Conservation (phyloP, 2,888 invertebrate species). For the Caenorhabditis plicata region DNA sequence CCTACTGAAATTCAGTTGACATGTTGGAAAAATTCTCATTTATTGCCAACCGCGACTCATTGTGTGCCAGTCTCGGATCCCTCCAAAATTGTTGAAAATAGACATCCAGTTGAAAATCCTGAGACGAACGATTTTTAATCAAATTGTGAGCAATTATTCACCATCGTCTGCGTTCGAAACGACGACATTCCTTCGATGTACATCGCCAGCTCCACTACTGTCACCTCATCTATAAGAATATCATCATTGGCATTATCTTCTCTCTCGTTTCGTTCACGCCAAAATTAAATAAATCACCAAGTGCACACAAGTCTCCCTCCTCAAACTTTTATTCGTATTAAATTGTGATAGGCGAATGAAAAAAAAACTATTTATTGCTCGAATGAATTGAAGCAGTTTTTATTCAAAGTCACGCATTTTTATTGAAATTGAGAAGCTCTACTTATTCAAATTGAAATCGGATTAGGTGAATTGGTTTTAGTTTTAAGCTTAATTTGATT, state of each 20-base stretch:
- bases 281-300: too few species aligned
- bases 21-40: background rate
- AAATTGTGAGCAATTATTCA: constrained; percentile 7
- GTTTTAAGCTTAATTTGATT: too few species aligned
- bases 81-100: constrained; percentile 65
- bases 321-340: too few species aligned
- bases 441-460: too few species aligned
- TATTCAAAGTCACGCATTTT: too few species aligned
- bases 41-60: constrained; percentile 39
- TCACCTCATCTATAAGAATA: constrained; percentile 45
- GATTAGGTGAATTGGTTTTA: too few species aligned
- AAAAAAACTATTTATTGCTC: too few species aligned
- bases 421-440: too few species aligned
- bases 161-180: constrained; percentile 64
- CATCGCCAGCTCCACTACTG: constrained; percentile 56
- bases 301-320: too few species aligned
- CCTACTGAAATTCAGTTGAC: constrained; percentile 15
- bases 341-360: too few species aligned
- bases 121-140: background rate
- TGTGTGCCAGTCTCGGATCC: constrained; percentile 61
- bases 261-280: too few species aligned
- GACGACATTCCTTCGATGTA: constrained; percentile 66
- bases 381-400: too few species aligned
- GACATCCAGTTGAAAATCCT: constrained; percentile 65
- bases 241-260: background rate